A percentile compares a stretch with the other conserved stretches of the same genome.
phyloP scores from a whole-genome alignment of 2,888 invertebrate genomes.

The Torymus texanus region DNA sequence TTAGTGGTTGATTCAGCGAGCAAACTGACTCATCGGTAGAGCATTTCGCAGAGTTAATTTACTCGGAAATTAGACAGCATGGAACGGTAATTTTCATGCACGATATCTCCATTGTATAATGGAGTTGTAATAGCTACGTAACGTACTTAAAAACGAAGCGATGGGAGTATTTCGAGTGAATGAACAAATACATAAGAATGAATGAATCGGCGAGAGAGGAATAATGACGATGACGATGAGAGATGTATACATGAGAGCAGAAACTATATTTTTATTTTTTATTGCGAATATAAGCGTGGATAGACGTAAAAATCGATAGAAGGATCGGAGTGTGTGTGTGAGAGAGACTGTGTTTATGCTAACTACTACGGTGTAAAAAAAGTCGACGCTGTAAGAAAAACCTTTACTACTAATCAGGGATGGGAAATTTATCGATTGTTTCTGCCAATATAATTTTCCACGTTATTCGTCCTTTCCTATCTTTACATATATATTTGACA shows the following conservation, averaged over 20 bases:
- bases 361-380: constrained; percentile 44
- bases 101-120: constrained; percentile 42
- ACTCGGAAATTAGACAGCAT: constrained; percentile 37
- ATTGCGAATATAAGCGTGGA: constrained; percentile 46
- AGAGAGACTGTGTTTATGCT: constrained; percentile 18
- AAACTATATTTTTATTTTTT: constrained; percentile 34
- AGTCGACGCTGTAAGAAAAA: constrained; percentile 31
- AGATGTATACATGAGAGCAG: constrained; percentile 42
- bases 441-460: neutral
- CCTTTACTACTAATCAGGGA: constrained; percentile 39
- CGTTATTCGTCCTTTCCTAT: neutral
- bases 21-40: constrained; percentile 48
- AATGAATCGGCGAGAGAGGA: constrained; percentile 47
- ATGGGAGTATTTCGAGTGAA: constrained; percentile 34
- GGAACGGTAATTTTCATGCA: constrained; percentile 50
- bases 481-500: no score
- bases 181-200: constrained; percentile 45
- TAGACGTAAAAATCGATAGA: constrained; percentile 16
- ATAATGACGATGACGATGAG: constrained; percentile 46
- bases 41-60: constrained; percentile 44
- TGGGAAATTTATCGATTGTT: constrained; percentile 40
- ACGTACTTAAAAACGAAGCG: constrained; percentile 46
- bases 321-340: constrained; percentile 39
- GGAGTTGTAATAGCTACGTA: constrained; percentile 38
- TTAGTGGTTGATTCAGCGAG: constrained; percentile 47